Percentiles rank a stretch among this genome's conserved stretches.
Conservation (phyloP, 53 echinoderm and acorn worm species). For the Crossaster papposus region DNA sequence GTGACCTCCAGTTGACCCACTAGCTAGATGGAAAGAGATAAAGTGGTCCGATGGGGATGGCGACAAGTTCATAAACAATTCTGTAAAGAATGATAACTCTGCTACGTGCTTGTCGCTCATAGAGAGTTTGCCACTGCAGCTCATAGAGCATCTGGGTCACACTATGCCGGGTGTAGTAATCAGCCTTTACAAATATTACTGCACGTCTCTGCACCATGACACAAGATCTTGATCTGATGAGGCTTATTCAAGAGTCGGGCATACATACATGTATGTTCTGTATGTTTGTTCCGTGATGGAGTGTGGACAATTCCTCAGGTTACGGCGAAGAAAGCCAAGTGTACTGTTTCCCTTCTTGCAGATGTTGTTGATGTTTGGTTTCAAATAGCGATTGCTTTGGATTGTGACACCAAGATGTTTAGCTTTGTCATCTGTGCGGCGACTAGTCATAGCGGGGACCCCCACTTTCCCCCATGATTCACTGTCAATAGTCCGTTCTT, state of each 20-base stretch:
- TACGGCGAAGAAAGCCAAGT: constrained; percentile 45
- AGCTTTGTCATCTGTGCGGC: too few relatives aligned
- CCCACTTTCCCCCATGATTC: too few relatives aligned
- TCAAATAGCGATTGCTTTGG: constrained; percentile 57
- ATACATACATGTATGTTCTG: constrained; percentile 39
- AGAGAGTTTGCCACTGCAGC: constrained; percentile 6
- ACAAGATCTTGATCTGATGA: constrained; percentile 57
- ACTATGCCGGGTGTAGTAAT: constrained; percentile 54
- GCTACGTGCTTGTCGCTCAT: not conserved
- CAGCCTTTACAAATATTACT: constrained; percentile 38
- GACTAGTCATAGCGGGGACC: too few relatives aligned
- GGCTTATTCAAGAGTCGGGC: constrained; percentile 52
- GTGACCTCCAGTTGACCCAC: constrained; percentile 43
- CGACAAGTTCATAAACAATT: constrained; percentile 51
- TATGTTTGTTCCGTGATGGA: constrained; percentile 58
- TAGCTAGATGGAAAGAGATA: not conserved
- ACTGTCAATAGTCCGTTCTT: too few relatives aligned
- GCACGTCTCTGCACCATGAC: constrained; percentile 54
- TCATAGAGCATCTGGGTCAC: too few relatives aligned
- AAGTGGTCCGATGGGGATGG: constrained; percentile 51
- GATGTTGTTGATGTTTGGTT: constrained; percentile 55
- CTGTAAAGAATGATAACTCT: constrained; percentile 46
- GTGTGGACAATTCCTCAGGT: constrained; percentile 40
- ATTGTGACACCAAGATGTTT: constrained; percentile 10
- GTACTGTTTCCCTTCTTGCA: constrained; percentile 60